Conservation (phyloP, 2,113 vertebrate species). For the Lasiurus cinereus region DNA sequence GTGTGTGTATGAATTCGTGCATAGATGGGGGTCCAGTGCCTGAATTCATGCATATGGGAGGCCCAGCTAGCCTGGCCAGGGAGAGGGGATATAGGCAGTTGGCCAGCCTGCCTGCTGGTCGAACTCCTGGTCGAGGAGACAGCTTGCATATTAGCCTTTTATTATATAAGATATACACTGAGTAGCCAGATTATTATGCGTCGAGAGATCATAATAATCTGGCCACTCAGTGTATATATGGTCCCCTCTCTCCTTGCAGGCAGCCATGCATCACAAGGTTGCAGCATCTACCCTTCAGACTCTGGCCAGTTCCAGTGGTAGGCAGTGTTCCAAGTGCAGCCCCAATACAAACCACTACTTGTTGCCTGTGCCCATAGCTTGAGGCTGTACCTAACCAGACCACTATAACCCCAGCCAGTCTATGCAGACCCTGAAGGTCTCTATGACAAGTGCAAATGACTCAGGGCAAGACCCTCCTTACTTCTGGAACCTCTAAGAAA, state of each 20-base stretch:
- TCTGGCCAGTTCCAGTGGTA: not conserved
- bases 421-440: not conserved
- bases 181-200: no score
- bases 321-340: not conserved
- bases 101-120: no score
- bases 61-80: no score
- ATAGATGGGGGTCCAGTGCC: no score
- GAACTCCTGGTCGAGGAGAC: no score
- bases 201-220: no score
- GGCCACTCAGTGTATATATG: no score
- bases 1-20: no score
- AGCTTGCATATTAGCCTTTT: no score
- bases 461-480: not conserved
- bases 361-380: not conserved
- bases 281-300: rapidly evolving
- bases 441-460: rapidly evolving
- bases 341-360: not conserved
- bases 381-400: not conserved
- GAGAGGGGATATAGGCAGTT: no score
- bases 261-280: not conserved
- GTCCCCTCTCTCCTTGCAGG: not conserved
- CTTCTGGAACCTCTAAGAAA: not conserved
- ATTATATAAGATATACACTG: no score
- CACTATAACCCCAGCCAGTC: not conserved
- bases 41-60: no score